Base-by-base conservation (phyloP, 2,797 vertebrate species). In the Rhinogobio ventralis region DNA sequence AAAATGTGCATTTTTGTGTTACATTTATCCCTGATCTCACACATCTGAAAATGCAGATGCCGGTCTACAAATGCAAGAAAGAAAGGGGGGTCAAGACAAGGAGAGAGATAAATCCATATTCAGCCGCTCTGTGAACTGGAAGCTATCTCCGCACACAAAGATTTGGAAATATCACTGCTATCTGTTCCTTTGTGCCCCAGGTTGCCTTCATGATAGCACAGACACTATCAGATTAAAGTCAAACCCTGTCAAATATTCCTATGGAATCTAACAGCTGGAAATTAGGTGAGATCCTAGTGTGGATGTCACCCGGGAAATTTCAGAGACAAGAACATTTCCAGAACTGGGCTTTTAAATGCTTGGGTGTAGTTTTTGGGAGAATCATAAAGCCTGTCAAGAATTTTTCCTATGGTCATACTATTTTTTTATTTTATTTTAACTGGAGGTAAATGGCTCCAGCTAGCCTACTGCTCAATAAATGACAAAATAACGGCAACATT, bases 131-230 rank as follows among this genome's bases (percentile, higher is more conserved):
- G 42, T 33, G 69, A 51, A 71, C 25, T 23, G 20, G 23, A 83
- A 80, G 76, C 80, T 83, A 81, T 83, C 51, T 71, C 62, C 49
- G 46, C 78, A 45, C 66, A 74, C 77, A 72, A 83, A 83, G 82
- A 83, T 79, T 73, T 33, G 28, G 39, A 85, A 86, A 83, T 87
- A 86, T 85, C 51, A 77, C 45, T 45, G 30, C 67, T 83, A 85
- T 69, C 85, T 45, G 60, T 72, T 82, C 28, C n/a, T 85, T 85
- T 78, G 79, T 81, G 79, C 82, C 49, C 28, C 17, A 28, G 64
- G 71, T 85, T 89, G 74, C 78, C 78, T 90, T 88, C 72, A 66
- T 85, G 57, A 83, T 86, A 88, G 86, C 25, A 53, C 67, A 69
- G 49, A 74, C 67, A 79, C 36, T 72, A 86, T 71, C 83, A 71